Evolutionary conservation across 2,797 vertebrate genomes (phyloP).

Genomic region (Oryzias sinensis): DNA sequence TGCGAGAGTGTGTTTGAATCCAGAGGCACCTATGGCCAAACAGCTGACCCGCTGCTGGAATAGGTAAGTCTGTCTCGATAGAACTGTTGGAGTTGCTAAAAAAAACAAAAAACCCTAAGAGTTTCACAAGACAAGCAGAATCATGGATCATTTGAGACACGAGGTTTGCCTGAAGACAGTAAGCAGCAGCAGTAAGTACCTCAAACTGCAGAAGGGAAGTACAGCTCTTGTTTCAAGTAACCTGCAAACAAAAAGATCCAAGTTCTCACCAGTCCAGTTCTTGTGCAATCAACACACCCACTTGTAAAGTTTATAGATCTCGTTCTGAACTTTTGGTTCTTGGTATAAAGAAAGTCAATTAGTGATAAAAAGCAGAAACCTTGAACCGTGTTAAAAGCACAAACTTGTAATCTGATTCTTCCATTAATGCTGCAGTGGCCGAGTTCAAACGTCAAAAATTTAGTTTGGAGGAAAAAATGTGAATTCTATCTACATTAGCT

Average conservation of each 20-base stretch:
- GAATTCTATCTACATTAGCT: background rate
- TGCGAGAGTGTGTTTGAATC: constrained; percentile 63
- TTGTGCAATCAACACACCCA: constrained; percentile 17
- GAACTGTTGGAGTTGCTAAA: background rate
- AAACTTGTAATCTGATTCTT: background rate
- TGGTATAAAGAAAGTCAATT: background rate
- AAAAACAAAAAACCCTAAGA: background rate
- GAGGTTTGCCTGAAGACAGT: background rate
- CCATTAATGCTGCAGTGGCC: background rate
- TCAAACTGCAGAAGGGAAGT: background rate
- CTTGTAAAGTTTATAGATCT: background rate
- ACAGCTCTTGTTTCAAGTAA: constrained; percentile 11
- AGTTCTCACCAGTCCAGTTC: constrained; percentile 39
- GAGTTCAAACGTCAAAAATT: background rate
- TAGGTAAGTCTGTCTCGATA: constrained; percentile 55
- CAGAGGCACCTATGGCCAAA: constrained; percentile 56
- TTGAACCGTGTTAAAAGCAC: background rate
- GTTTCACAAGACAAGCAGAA: background rate
- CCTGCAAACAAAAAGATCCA: background rate
- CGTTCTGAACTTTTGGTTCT: constrained; percentile 2
- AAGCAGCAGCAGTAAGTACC: background rate
- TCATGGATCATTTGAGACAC: background rate
- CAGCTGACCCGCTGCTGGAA: constrained; percentile 73
- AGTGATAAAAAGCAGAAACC: background rate
- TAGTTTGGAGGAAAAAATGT: background rate